Evolutionary conservation across 2,113 vertebrate species (phyloP).

Genomic region (Cebidichthys violaceus): DNA sequence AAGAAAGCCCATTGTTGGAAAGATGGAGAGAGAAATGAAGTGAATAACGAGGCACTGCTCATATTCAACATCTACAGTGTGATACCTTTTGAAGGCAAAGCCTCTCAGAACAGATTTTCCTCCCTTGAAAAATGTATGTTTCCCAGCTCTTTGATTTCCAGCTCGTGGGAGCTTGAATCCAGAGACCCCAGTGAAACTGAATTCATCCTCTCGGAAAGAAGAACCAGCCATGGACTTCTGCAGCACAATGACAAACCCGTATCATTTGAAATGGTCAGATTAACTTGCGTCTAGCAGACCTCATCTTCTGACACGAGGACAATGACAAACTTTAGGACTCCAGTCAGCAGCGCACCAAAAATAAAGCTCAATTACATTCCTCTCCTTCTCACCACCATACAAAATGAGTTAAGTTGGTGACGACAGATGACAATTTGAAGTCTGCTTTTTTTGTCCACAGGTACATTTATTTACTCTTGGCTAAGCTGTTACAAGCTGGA

Average conservation of each 20-base stretch:
- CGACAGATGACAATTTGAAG: slow-evolving; percentile 7
- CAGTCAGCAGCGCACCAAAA: neutral
- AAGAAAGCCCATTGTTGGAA: neutral
- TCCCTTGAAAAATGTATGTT: slow-evolving; percentile 42
- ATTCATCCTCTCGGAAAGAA: slow-evolving; percentile 15
- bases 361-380: slow-evolving; percentile 18
- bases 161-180: slow-evolving; percentile 22
- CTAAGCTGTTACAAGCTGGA: neutral
- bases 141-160: slow-evolving; percentile 47
- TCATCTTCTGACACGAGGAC: neutral
- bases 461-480: slow-evolving; percentile 2
- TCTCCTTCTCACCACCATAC: slow-evolving; percentile 10
- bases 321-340: neutral
- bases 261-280: slow-evolving; percentile 30
- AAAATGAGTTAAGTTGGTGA: slow-evolving; percentile 27
- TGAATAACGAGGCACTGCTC: slow-evolving; percentile 3
- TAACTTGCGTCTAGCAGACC: slow-evolving; percentile 12
- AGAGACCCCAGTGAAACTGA: slow-evolving; percentile 19
- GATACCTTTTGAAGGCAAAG: slow-evolving; percentile 46
- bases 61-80: slow-evolving; percentile 14
- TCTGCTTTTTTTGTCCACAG: slow-evolving; percentile 8
- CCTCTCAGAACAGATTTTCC: slow-evolving; percentile 22
- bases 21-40: neutral
- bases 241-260: slow-evolving; percentile 15
- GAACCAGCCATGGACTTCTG: neutral